Conservation (phyloP, 2,113 vertebrate genomes). For the Myotis yumanensis region DNA sequence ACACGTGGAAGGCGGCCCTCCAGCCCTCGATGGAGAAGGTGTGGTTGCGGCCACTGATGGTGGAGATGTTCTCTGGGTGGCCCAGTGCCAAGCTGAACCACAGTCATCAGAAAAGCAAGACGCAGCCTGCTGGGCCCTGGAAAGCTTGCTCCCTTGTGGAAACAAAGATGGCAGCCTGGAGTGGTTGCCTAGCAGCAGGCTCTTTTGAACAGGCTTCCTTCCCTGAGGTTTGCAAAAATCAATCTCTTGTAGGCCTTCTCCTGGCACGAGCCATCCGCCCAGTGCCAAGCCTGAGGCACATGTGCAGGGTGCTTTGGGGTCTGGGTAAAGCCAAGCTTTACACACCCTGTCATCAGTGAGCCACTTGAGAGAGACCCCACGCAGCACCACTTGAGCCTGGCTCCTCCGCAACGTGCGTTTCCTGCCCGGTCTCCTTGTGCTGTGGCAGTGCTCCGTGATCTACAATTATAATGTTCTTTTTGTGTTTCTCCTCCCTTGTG, state of each 20-base stretch:
- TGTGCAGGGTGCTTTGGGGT: not conserved
- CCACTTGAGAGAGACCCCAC: not conserved
- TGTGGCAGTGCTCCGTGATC: not conserved
- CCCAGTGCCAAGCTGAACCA: not conserved
- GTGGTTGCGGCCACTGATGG: not conserved
- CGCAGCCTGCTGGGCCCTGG: not conserved
- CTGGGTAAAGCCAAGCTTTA: not conserved
- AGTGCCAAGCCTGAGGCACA: not conserved
- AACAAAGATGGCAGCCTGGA: conserved; percentile 30
- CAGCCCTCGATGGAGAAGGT: not conserved
- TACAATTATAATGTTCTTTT: not conserved
- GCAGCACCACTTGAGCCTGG: not conserved
- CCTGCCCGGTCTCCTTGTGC: not conserved
- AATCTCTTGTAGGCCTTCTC: not conserved
- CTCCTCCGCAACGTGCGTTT: fast-evolving
- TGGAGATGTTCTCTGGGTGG: not conserved
- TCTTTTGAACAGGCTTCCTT: not conserved
- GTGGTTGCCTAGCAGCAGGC: not conserved
- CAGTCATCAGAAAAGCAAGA: not conserved
- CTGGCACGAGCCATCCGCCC: not conserved
- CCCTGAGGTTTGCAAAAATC: conserved; percentile 6
- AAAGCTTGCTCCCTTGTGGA: not conserved
- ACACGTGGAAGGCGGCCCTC: not conserved
- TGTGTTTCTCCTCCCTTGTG: not conserved
- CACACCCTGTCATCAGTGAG: not conserved